Percentiles rank a stretch among this genome's conserved stretches.
Evolutionary conservation across 2,113 vertebrate genomes (phyloP).

Genomic region (Chauna torquata): DNA sequence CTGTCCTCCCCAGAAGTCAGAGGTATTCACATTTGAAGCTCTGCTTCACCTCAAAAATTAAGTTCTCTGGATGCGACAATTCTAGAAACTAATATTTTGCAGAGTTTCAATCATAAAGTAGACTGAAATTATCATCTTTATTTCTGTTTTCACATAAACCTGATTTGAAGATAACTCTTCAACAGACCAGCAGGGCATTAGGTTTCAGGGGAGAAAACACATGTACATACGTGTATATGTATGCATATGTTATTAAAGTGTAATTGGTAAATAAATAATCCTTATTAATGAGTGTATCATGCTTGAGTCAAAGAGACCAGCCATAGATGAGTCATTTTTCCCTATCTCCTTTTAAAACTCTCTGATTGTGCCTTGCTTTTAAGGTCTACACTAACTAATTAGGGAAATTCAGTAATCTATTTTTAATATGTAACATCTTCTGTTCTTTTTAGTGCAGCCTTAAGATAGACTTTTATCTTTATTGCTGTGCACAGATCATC

Average conservation of each 20-base stretch:
- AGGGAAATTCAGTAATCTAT: constrained; percentile 80
- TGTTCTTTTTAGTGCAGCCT: constrained; percentile 81
- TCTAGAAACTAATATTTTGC: background rate
- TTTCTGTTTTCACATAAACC: background rate
- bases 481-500: constrained; percentile 80
- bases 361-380: constrained; percentile 66
- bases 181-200: background rate
- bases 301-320: constrained; percentile 55
- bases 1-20: background rate
- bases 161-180: background rate
- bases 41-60: background rate
- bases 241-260: constrained; percentile 27
- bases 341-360: constrained; percentile 62
- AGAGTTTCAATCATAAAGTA: background rate
- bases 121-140: background rate
- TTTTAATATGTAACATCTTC: constrained; percentile 81
- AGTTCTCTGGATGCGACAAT: background rate
- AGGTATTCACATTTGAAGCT: background rate
- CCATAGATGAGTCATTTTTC: constrained; percentile 58
- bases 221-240: background rate
- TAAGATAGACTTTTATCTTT: constrained; percentile 85
- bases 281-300: constrained; percentile 24
- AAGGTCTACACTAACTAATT: constrained; percentile 75
- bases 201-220: background rate
- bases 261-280: constrained; percentile 15